These are phyloP conservation scores for Phoxinus phoxinus DNA, from an alignment of 2,113 vertebrate genomes.

Conservation along the genomic window DNA sequence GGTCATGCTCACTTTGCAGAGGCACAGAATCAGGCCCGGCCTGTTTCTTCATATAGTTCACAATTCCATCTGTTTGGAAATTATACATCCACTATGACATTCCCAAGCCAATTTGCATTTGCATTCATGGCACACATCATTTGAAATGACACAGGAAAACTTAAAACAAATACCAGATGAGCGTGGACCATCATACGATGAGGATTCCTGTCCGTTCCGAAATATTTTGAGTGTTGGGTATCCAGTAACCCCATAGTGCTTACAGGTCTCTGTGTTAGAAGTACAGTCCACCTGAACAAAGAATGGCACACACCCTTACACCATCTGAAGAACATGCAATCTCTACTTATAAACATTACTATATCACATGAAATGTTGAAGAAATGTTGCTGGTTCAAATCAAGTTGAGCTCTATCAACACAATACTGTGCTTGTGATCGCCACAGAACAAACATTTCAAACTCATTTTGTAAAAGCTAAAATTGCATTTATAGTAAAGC, in stretches of 20 bases:
- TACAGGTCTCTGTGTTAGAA: constrained; percentile 64
- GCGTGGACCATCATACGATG: constrained; percentile 74
- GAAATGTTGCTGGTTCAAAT: background rate
- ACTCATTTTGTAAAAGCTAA: background rate
- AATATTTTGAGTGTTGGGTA: constrained; percentile 80
- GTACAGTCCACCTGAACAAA: constrained; percentile 76
- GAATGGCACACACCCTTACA: background rate
- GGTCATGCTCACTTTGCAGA: constrained; percentile 65
- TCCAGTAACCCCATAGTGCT: constrained; percentile 68
- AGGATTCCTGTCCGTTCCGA: constrained; percentile 69
- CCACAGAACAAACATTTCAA: background rate
- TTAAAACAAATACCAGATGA: constrained; percentile 65
- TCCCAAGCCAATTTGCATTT: background rate
- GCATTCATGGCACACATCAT: background rate
- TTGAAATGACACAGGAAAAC: background rate
- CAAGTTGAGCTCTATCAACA: background rate
- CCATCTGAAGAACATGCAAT: background rate
- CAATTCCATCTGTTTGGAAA: constrained; percentile 70
- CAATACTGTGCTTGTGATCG: background rate
- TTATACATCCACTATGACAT: background rate
- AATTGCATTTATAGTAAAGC: background rate
- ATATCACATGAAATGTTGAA: background rate
- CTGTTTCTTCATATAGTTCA: constrained; percentile 75
- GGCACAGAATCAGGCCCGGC: constrained; percentile 72
- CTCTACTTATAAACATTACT: background rate